phyloP scores from a whole-genome alignment of 2,888 invertebrate genomes.

The Nomada ferruginata region DNA sequence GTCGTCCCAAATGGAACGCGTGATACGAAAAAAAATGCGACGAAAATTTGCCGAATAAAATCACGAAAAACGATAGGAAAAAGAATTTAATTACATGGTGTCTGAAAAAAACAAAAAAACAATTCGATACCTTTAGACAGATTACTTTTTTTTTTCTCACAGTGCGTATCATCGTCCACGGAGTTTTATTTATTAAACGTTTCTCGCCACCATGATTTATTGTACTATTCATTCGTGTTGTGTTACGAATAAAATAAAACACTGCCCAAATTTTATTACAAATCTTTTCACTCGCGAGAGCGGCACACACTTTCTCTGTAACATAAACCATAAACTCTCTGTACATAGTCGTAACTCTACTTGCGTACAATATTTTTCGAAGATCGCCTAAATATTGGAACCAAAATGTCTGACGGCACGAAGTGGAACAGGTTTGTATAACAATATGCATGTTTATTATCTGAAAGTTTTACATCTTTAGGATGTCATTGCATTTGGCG shows the following conservation, averaged over 20 bases:
- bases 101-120: constrained; percentile 38
- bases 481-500: constrained; percentile 69
- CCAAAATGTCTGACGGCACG: neutral
- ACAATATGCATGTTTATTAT: constrained; percentile 83
- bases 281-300: constrained; percentile 38
- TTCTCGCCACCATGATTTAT: constrained; percentile 67
- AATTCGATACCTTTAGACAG: constrained; percentile 54
- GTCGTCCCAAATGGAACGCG: constrained; percentile 74
- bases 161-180: constrained; percentile 69
- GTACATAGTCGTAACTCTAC: too few relatives aligned
- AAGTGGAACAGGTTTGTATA: constrained; percentile 72
- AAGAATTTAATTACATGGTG: constrained; percentile 53
- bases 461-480: constrained; percentile 81
- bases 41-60: constrained; percentile 67
- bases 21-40: constrained; percentile 70
- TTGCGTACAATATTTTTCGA: too few relatives aligned
- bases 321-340: neutral
- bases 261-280: constrained; percentile 74
- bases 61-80: constrained; percentile 67
- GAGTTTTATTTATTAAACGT: constrained; percentile 77
- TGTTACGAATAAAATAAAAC: constrained; percentile 75
- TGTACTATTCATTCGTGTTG: constrained; percentile 73
- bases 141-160: constrained; percentile 56
- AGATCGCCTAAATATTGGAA: neutral
- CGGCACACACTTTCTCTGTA: neutral